These are phyloP conservation scores for Brachyalestes nurse DNA, from an alignment of 2,797 vertebrate species.

Conservation along the genomic window DNA sequence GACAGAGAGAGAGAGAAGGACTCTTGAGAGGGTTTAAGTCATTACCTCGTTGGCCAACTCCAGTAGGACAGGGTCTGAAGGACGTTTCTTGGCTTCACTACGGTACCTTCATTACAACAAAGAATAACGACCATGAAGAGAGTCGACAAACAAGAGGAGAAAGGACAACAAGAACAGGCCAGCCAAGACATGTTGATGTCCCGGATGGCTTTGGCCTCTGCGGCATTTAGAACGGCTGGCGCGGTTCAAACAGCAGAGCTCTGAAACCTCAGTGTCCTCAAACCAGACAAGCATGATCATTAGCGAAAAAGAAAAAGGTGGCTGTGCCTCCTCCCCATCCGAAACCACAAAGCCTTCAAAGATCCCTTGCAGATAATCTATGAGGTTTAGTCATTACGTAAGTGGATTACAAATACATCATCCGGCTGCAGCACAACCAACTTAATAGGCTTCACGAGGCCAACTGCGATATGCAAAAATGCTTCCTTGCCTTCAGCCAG, in stretches of 20 bases:
- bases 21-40: slow-evolving; percentile 42
- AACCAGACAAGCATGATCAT: slow-evolving; percentile 78
- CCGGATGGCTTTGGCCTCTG: slow-evolving; percentile 77
- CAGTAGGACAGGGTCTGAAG: slow-evolving; percentile 86
- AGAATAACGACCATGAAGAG: slow-evolving; percentile 68
- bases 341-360: slow-evolving; percentile 64
- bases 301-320: slow-evolving; percentile 71
- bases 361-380: slow-evolving; percentile 72
- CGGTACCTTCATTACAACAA: slow-evolving; percentile 88
- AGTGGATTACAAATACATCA: slow-evolving; percentile 79
- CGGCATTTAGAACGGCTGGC: slow-evolving; percentile 77
- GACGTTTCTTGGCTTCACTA: slow-evolving; percentile 81
- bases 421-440: slow-evolving; percentile 69
- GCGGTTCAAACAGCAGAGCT: slow-evolving; percentile 72
- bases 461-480: slow-evolving; percentile 73
- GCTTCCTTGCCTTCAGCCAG: slow-evolving; percentile 60
- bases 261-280: slow-evolving; percentile 75
- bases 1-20: slow-evolving; percentile 42
- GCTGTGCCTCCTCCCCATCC: slow-evolving; percentile 64
- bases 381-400: slow-evolving; percentile 70
- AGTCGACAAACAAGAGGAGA: slow-evolving; percentile 74
- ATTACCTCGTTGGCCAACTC: slow-evolving; percentile 97
- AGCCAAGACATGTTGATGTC: slow-evolving; percentile 81
- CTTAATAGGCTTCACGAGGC: slow-evolving; percentile 74
- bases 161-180: slow-evolving; percentile 76